Evolutionary conservation across 35 echinoderm and acorn worm genomes (phyloP), one percentile per base, ranked within the genome.

Genomic region (Ophioderma brevispina): DNA sequence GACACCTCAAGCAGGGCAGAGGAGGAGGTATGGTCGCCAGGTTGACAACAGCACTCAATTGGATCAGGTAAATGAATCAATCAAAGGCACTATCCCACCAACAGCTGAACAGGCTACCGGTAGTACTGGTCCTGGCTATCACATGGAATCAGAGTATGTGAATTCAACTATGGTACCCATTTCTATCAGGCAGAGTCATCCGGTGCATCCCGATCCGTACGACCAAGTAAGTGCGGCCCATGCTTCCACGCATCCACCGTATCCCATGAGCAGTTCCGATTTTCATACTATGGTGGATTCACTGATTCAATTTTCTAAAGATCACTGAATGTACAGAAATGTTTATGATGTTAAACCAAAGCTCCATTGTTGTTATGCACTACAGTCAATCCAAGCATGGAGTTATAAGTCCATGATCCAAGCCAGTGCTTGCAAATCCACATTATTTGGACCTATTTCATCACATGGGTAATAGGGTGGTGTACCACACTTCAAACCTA

Each of bases 211-310:
- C n/a, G 41, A 46, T 46, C 41, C 41, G 41, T 70, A 70, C 28
- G 59, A 70, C n/a, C 41, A 46, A 46, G 41, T 46, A 4, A 70
- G 59, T 25, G 59, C 59, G 15, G 59, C 59, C n/a, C 41, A 46
- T 46, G 41, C 41, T 46, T 8, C 41, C 41, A 46, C 41, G 41
- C 41, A 46, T 17, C 59, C 59, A 25, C 59, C 15, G 4, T 70
- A 70, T 25, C 59, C 59, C 2, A 70, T 70, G 59, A 70, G 59
- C 28, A 70, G 17, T 4, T 70, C 59, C 28, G 59, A 70, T 25
- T 70, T 70, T 25, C 59, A 70, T 70, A 70, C 59, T 6, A 70
- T 70, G 59, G 59, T 70, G n/a, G 59, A 70, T 70, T 70, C 59
- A 30, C 59, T 70, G 28, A 70, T 70, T 70, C 59, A 70, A 25